A percentile compares a stretch with the other conserved stretches of the same genome.
phyloP scores from a whole-genome alignment of 1,140 invertebrate species.

The Rhagoletis zephyria region DNA sequence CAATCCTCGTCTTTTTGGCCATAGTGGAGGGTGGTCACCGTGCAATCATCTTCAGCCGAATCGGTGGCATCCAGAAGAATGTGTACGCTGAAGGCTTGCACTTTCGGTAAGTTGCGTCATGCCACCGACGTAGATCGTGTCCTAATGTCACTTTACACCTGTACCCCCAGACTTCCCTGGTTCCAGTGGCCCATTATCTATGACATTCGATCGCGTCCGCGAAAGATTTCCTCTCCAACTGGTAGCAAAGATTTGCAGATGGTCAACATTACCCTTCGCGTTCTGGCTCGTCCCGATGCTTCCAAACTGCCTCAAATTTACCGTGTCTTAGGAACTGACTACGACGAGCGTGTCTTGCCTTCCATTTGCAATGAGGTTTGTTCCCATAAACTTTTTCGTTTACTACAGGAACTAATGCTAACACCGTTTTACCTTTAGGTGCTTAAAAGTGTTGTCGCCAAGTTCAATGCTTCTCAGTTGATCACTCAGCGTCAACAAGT shows the following conservation, averaged over 20 bases:
- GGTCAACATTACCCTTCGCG: slow-evolving; percentile 98
- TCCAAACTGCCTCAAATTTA: slow-evolving; percentile 88
- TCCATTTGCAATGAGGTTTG: slow-evolving; percentile 99
- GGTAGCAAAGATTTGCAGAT: slow-evolving; percentile 99
- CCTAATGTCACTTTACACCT: too few species aligned
- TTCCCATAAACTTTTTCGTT: too few species aligned
- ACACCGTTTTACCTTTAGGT: too few species aligned
- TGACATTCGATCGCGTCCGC: slow-evolving; percentile 95
- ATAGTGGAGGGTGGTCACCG: slow-evolving; percentile 99
- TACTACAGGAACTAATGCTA: too few species aligned
- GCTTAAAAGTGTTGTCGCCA: slow-evolving; percentile 98
- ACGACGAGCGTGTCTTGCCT: slow-evolving; percentile 93
- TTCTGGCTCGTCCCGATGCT: slow-evolving; percentile 93
- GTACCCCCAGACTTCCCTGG: too few species aligned
- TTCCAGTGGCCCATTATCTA: slow-evolving; percentile 99
- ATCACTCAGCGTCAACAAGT: slow-evolving; percentile 96
- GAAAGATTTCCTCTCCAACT: slow-evolving; percentile 97
- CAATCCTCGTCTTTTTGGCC: too few species aligned
- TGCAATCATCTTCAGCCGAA: slow-evolving; percentile 96
- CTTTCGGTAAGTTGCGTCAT: too few species aligned
- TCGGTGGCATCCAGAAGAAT: slow-evolving; percentile 93
- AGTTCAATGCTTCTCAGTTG: slow-evolving; percentile 99
- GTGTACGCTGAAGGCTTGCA: slow-evolving; percentile 96
- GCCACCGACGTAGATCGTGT: too few species aligned
- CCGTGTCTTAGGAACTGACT: slow-evolving; percentile 88